These are phyloP conservation scores for Pseudomyrmex gracilis DNA, from an alignment of 1,140 invertebrate species.

Conservation along the genomic window DNA sequence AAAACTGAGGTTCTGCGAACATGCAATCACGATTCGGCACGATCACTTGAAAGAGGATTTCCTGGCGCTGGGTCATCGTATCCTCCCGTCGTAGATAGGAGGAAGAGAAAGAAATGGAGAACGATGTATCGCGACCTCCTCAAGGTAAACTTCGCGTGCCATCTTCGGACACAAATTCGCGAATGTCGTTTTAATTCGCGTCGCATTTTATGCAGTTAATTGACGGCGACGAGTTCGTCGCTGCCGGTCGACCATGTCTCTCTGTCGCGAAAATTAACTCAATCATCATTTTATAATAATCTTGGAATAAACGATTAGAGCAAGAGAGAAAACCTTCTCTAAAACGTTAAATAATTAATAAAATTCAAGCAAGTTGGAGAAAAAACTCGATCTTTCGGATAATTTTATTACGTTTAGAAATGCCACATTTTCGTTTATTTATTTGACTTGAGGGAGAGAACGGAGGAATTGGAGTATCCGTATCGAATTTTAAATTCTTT, in stretches of 20 bases:
- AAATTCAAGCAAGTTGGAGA: neutral
- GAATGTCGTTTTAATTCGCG: constrained; percentile 8
- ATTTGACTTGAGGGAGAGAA: neutral
- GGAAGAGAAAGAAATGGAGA: constrained; percentile 4
- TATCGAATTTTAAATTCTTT: neutral
- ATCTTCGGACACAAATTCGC: constrained; percentile 18
- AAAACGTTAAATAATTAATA: too few species aligned
- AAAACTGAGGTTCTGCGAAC: constrained; percentile 8
- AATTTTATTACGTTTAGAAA: neutral
- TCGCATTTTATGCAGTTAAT: constrained; percentile 6
- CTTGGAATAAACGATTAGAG: neutral
- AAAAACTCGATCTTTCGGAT: neutral
- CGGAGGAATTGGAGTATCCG: neutral
- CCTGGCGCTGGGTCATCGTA: constrained; percentile 45
- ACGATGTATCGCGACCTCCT: constrained; percentile 49
- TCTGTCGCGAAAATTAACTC: neutral
- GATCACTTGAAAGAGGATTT: constrained; percentile 20
- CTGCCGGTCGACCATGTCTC: neutral
- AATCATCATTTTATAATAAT: neutral
- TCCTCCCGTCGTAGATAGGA: constrained; percentile 12
- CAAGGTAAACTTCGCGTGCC: constrained; percentile 45
- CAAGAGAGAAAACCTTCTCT: neutral
- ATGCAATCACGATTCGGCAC: neutral
- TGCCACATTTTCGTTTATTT: neutral
- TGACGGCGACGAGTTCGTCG: neutral